Evolutionary conservation across 2,888 invertebrate genomes (phyloP), one percentile per base, ranked within the genome.

Genomic region (Conops quadrifasciatus): DNA sequence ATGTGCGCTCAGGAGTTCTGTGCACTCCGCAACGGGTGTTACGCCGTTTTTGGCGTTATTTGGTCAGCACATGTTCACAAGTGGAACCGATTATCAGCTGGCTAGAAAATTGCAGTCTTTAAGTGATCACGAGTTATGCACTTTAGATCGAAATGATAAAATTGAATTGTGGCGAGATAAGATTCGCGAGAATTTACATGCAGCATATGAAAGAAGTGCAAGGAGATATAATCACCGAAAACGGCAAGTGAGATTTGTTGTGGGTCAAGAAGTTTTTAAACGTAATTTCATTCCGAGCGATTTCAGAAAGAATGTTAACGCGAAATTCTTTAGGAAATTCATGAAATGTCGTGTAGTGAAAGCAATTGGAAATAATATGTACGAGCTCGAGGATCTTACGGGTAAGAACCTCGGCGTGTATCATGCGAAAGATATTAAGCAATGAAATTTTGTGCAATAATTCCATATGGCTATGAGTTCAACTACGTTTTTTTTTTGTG

Each of bases 41-140:
- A 58, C 45, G 1, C 73, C 73, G 2, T 71, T 66, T 62, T 69
- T 71, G 16, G 63, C 72, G 1, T 16, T 71, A 2, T 73, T 66
- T 43, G 73, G 66, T 0, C 47, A 69, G 36, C 13, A 71, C 0
- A 56, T 68, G 53, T 71, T 53, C n/a, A 16, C 59, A 5, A 53
- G 24, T 45, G 70, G 70, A 3, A 28, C 24, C 2, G 69, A 72
- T 36, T 72, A n/a, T n/a, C n/a, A n/a, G 53, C 51, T 72, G n/a
- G 72, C 67, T 0, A 28, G 26, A 9, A 72, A 67, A 47, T 21
- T 58, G 9, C 5, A 59, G 21, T 24, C 26, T 1, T 26, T 36
- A 13, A 43, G n/a, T n/a, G 62, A 36, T 2, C 21, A 7, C 2
- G 16, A 62, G 1, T 9, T 36, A 5, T 3, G 36, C 2, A 5